These are phyloP conservation scores for Neodon shergylaensis DNA, from an alignment of 2,113 vertebrate genomes.

Conservation along the genomic window DNA sequence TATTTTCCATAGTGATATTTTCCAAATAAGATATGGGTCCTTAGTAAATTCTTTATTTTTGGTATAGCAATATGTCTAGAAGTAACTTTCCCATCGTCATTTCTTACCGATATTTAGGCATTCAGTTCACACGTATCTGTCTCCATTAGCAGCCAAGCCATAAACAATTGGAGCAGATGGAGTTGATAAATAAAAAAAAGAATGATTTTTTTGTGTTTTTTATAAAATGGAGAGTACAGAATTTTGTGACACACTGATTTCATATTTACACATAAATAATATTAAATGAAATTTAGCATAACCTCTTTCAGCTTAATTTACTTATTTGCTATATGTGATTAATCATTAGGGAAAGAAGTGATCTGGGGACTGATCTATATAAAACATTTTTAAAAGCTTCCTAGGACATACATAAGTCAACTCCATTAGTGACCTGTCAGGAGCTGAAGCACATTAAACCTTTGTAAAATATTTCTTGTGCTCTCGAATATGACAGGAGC, in stretches of 20 bases:
- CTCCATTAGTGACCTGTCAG: slow-evolving; percentile 64
- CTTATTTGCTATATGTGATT: not conserved
- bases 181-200: not conserved
- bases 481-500: slow-evolving; percentile 54
- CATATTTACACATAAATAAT: slow-evolving; percentile 10
- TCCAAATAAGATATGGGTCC: not conserved
- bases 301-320: slow-evolving; percentile 45
- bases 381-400: slow-evolving; percentile 15
- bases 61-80: not conserved
- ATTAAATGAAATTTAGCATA: not conserved
- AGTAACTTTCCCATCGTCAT: not conserved
- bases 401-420: slow-evolving; percentile 47
- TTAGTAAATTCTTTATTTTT: not conserved
- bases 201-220: not conserved
- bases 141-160: not conserved
- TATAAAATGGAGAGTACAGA: not conserved
- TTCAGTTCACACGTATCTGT: not conserved
- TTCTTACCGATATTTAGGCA: not conserved
- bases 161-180: not conserved
- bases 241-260: not conserved
- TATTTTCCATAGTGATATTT: not conserved
- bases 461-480: slow-evolving; percentile 66
- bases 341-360: slow-evolving; percentile 48
- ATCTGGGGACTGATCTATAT: not conserved
- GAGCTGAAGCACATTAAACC: slow-evolving; percentile 65